Evolutionary conservation across 2,113 vertebrate species (phyloP).

Genomic region (Calyptommatus sinebrachiatus): DNA sequence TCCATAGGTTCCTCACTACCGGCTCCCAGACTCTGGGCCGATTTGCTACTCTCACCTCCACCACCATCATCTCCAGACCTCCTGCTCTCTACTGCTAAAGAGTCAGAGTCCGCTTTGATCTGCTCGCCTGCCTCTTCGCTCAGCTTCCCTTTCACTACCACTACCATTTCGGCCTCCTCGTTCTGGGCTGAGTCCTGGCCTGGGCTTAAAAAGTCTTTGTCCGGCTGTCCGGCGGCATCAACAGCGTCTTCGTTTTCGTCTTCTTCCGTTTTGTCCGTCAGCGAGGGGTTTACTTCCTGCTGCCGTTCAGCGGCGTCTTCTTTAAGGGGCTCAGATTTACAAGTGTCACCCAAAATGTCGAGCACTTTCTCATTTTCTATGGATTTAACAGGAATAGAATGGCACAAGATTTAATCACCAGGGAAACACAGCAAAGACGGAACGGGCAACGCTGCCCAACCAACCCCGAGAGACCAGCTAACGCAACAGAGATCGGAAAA

Average conservation of each 20-base stretch:
- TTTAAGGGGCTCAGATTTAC: constrained; percentile 96
- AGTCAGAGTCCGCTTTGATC: constrained; percentile 80
- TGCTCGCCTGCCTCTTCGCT: constrained; percentile 77
- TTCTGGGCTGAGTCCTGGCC: constrained; percentile 71
- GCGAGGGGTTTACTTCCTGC: constrained; percentile 84
- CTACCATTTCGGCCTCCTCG: constrained; percentile 62
- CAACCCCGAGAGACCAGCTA: constrained; percentile 83
- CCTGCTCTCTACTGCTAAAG: constrained; percentile 74
- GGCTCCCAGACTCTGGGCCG: constrained; percentile 75
- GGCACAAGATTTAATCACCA: constrained; percentile 99
- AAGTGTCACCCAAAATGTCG: constrained; percentile 92
- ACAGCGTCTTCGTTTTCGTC: constrained; percentile 87
- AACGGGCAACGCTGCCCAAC: constrained; percentile 91
- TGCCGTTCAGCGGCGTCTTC: constrained; percentile 83
- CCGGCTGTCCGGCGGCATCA: constrained; percentile 68
- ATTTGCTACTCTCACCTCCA: constrained; percentile 82
- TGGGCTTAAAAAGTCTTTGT: constrained; percentile 77
- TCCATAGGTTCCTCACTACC: constrained; percentile 75
- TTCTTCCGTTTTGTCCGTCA: constrained; percentile 77
- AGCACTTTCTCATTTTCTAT: constrained; percentile 99
- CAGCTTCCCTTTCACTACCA: constrained; percentile 80
- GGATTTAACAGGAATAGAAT: constrained; percentile 99
- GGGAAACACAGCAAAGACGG: constrained; percentile 97
- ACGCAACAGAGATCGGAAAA: constrained; percentile 81
- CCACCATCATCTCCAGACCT: constrained; percentile 36